These are phyloP conservation scores for Cairina moschata DNA, from an alignment of 2,113 vertebrate genomes.

Conservation along the genomic window DNA sequence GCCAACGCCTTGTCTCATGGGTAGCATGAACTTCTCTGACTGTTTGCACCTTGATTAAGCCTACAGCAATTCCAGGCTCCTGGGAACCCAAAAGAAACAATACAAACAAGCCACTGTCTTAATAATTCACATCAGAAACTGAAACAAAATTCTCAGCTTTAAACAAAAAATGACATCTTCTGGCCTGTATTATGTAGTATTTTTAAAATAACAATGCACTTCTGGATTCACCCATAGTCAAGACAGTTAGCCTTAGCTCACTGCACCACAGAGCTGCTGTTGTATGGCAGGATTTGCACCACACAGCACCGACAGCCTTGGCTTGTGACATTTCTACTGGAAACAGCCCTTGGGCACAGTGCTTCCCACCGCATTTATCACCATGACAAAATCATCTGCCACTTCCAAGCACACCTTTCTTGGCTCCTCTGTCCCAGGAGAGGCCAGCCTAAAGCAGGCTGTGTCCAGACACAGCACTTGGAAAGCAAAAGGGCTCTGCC, in stretches of 20 bases:
- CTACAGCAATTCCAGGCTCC: not conserved
- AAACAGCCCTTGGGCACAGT: not conserved
- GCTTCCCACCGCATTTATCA: not conserved
- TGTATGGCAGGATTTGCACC: not conserved
- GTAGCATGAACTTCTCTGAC: not conserved
- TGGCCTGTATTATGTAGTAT: not conserved
- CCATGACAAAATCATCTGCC: not conserved
- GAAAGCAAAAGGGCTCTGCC: not conserved
- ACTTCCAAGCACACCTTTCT: not conserved
- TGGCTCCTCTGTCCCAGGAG: not conserved
- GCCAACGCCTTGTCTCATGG: not conserved
- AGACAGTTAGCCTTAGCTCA: not conserved
- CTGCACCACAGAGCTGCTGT: accelerated
- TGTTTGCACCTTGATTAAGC: not conserved
- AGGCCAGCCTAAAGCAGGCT: not conserved
- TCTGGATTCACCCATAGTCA: not conserved
- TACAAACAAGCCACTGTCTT: not conserved
- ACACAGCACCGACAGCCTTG: not conserved
- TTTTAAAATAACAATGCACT: not conserved
- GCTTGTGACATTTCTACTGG: not conserved
- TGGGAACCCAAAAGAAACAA: not conserved
- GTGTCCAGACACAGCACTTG: not conserved
- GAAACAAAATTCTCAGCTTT: not conserved
- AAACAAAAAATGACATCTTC: not conserved
- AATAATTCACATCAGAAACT: conserved; percentile 32